Evolutionary conservation across 2,888 invertebrate species (phyloP).

Genomic region (Agelastica alni): DNA sequence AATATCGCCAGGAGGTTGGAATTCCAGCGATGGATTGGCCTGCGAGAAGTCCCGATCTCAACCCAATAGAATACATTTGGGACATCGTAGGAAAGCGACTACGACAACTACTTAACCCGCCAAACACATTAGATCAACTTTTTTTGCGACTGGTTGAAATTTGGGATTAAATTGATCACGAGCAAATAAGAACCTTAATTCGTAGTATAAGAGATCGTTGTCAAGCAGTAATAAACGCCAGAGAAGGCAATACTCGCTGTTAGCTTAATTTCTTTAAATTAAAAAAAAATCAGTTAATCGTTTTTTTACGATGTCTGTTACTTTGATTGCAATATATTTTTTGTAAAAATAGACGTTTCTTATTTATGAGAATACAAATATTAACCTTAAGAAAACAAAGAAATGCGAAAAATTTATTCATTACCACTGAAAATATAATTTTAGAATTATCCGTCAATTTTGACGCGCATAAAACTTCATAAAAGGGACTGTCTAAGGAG

Average conservation of each 20-base stretch:
- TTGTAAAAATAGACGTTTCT: too few relatives aligned
- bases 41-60: conserved; percentile 23
- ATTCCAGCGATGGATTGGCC: conserved; percentile 24
- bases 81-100: conserved; percentile 19
- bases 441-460: too few relatives aligned
- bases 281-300: too few relatives aligned
- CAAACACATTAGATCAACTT: background rate
- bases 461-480: too few relatives aligned
- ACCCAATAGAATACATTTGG: conserved; percentile 24
- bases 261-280: too few relatives aligned
- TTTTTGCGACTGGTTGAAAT: conserved; percentile 4
- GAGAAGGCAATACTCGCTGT: conserved; percentile 5
- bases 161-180: conserved; percentile 7
- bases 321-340: too few relatives aligned
- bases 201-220: background rate
- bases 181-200: conserved; percentile 5
- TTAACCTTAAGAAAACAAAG: too few relatives aligned
- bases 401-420: too few relatives aligned
- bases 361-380: too few relatives aligned
- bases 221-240: conserved; percentile 2
- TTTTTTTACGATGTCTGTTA: too few relatives aligned
- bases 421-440: too few relatives aligned
- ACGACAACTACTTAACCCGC: conserved; percentile 1
- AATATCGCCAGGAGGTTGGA: conserved; percentile 21
- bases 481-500: too few relatives aligned